These are phyloP conservation scores for Drosophila serrata DNA, from an alignment of 1,140 invertebrate species.

Conservation along the genomic window DNA sequence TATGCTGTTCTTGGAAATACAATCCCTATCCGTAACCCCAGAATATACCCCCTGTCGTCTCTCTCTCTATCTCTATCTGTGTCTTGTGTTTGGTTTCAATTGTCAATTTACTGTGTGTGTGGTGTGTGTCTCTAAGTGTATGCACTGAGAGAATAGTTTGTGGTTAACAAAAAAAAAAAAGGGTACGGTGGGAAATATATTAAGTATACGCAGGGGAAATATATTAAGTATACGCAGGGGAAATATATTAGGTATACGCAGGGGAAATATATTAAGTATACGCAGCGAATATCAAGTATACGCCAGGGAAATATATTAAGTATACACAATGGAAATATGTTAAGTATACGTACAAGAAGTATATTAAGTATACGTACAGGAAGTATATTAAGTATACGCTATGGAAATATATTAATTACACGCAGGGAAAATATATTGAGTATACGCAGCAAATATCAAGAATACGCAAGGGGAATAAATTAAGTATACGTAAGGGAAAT, in stretches of 20 bases:
- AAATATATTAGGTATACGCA: not conserved
- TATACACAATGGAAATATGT: too few relatives aligned
- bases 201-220: constrained; percentile 1
- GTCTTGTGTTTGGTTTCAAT: constrained; percentile 41
- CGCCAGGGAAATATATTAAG: not conserved
- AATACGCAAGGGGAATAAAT: constrained; percentile 4
- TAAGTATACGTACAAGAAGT: not conserved
- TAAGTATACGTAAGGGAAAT: too few relatives aligned
- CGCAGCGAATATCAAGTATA: constrained; percentile 9
- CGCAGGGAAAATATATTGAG: not conserved
- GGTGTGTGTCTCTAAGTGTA: constrained; percentile 10
- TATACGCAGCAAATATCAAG: constrained; percentile 8
- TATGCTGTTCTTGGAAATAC: constrained; percentile 45
- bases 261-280: constrained; percentile 1
- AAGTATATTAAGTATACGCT: constrained; percentile 4
- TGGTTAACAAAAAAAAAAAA: not conserved
- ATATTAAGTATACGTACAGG: constrained; percentile 5
- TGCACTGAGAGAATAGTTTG: constrained; percentile 22
- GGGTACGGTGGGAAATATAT: not conserved
- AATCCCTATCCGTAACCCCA: constrained; percentile 31
- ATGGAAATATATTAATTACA: not conserved
- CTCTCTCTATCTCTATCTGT: constrained; percentile 1
- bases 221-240: constrained; percentile 10
- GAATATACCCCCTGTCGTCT: not conserved
- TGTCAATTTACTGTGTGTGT: constrained; percentile 29